Evolutionary conservation across 2,888 invertebrate genomes (phyloP).

Genomic region (Synergus gifuensis): DNA sequence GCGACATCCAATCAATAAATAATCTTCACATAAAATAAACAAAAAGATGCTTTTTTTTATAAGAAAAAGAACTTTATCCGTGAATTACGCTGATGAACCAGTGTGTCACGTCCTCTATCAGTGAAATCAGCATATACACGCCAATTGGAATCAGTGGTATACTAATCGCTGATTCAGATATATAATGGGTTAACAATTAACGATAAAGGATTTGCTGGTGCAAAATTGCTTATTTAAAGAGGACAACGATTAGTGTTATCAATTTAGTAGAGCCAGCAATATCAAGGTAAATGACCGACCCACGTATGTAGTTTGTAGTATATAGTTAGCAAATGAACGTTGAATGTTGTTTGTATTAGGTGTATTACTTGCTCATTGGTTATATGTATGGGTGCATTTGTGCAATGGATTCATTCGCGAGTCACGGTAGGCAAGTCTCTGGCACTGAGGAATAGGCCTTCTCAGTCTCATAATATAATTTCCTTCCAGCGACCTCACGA

Average conservation of each 20-base stretch:
- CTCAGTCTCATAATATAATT: conserved; percentile 57
- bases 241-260: conserved; percentile 33
- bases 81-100: neutral
- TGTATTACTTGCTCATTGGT: neutral
- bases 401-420: conserved; percentile 45
- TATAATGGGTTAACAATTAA: neutral
- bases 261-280: conserved; percentile 20
- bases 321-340: neutral
- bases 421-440: conserved; percentile 39
- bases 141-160: neutral
- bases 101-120: too few relatives aligned
- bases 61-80: neutral
- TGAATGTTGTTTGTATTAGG: neutral
- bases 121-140: too few relatives aligned
- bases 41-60: neutral
- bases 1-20: neutral
- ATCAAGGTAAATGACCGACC: conserved; percentile 16
- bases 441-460: conserved; percentile 51
- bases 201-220: too few relatives aligned
- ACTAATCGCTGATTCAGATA: too few relatives aligned
- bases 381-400: neutral
- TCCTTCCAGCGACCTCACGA: conserved; percentile 60
- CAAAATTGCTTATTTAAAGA: conserved; percentile 20
- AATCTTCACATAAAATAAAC: neutral
- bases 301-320: neutral